Percentiles rank a stretch among this genome's conserved stretches.
phyloP scores from a whole-genome alignment of 2,113 vertebrate genomes.

The Mellivora capensis region DNA sequence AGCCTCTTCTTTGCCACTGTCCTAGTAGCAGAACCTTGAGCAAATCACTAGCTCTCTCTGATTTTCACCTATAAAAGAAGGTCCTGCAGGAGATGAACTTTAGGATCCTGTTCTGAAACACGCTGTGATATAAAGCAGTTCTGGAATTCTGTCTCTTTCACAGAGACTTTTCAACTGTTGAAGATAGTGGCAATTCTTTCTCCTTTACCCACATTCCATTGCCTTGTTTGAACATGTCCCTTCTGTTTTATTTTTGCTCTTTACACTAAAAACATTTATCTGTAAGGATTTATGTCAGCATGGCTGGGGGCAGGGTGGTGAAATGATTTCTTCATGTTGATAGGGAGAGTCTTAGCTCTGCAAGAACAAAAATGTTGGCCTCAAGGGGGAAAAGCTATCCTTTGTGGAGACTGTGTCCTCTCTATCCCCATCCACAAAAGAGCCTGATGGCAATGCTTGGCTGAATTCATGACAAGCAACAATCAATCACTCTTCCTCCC shows the following conservation, averaged over 20 bases:
- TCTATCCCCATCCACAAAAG: neutral
- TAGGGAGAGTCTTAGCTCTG: constrained; percentile 29
- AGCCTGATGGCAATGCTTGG: neutral
- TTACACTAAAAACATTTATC: constrained; percentile 67
- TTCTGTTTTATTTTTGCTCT: constrained; percentile 50
- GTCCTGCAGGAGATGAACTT: rapidly evolving
- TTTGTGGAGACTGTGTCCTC: neutral
- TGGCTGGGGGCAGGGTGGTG: constrained; percentile 34
- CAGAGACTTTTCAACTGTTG: neutral
- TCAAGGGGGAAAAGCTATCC: constrained; percentile 37
- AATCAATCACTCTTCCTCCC: neutral
- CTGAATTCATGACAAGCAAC: neutral
- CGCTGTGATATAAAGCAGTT: neutral
- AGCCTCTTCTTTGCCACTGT: neutral
- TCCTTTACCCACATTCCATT: constrained; percentile 46
- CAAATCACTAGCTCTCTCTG: neutral
- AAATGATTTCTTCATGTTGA: constrained; percentile 51
- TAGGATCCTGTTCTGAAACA: neutral
- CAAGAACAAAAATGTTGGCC: constrained; percentile 66
- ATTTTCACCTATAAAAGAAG: neutral
- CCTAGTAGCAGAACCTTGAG: neutral
- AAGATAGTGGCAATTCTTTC: constrained; percentile 12
- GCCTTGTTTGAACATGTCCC: constrained; percentile 57
- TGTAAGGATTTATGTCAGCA: constrained; percentile 70
- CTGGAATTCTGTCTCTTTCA: neutral